phyloP scores from a whole-genome alignment of 1,140 invertebrate genomes.

The Neodiprion virginianus region DNA sequence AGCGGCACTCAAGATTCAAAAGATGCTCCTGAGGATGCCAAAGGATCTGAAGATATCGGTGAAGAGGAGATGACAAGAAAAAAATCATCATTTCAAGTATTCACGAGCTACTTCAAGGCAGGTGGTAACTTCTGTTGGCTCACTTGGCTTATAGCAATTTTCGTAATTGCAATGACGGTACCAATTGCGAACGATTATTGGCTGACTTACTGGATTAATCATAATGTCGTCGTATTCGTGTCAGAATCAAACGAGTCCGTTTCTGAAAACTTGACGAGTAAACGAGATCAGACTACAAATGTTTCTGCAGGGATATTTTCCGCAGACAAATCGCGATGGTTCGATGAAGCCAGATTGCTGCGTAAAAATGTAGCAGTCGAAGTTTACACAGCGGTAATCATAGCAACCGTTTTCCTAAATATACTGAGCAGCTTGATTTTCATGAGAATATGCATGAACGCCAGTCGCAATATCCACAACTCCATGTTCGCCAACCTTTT shows the following conservation, averaged over 20 bases:
- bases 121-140: constrained; percentile 51
- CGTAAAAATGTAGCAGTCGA: constrained; percentile 20
- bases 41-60: constrained; percentile 41
- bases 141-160: constrained; percentile 52
- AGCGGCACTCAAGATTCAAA: too few species aligned
- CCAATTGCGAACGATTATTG: constrained; percentile 62
- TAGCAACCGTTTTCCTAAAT: constrained; percentile 40
- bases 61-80: constrained; percentile 62
- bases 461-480: constrained; percentile 71
- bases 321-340: too few species aligned
- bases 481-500: constrained; percentile 70
- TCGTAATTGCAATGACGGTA: constrained; percentile 58
- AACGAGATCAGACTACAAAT: too few species aligned
- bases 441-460: constrained; percentile 67
- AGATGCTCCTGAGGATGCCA: background rate
- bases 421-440: constrained; percentile 58
- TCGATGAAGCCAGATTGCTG: constrained; percentile 24
- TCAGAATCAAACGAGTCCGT: constrained; percentile 31
- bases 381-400: background rate
- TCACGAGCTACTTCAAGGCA: constrained; percentile 56
- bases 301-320: too few species aligned
- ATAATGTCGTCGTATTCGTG: background rate
- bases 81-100: constrained; percentile 59
- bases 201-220: constrained; percentile 60
- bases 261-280: constrained; percentile 34